Evolutionary conservation across 2,797 vertebrate species (phyloP).

Genomic region (Petrocephalus sullivani): DNA sequence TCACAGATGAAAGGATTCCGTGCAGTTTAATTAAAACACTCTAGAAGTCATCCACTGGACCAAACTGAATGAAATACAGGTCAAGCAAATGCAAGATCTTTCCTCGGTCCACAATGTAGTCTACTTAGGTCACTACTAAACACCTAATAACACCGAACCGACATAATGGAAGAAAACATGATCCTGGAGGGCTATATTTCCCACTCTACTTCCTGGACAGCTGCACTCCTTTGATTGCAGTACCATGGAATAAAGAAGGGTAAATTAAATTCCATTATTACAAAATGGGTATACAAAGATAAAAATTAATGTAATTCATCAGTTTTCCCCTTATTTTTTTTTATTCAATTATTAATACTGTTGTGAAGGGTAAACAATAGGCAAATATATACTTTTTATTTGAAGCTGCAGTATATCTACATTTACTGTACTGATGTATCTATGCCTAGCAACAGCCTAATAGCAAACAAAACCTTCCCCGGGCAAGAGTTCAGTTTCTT

Average conservation of each 20-base stretch:
- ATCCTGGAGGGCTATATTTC: not conserved
- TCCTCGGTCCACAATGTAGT: not conserved
- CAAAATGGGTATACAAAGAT: not conserved
- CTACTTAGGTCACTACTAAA: not conserved
- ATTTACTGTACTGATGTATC: not conserved
- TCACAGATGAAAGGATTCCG: constrained; percentile 25
- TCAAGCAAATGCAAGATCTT: not conserved
- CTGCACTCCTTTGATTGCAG: not conserved
- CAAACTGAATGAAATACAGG: constrained; percentile 14
- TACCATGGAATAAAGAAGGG: not conserved
- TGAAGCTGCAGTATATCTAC: not conserved
- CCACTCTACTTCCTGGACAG: not conserved
- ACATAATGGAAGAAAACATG: not conserved
- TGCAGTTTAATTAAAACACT: constrained; percentile 24
- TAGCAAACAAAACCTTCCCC: not conserved
- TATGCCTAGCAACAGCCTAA: not conserved
- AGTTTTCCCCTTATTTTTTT: not conserved
- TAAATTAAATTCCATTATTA: not conserved
- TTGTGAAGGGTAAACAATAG: not conserved
- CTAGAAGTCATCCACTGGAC: not conserved
- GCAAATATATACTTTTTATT: not conserved
- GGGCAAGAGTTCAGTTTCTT: not conserved
- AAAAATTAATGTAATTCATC: not conserved
- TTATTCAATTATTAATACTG: not conserved
- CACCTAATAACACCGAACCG: not conserved